These are phyloP conservation scores for Premnoplex brunnescens DNA, from an alignment of 2,797 vertebrate species.

Conservation along the genomic window DNA sequence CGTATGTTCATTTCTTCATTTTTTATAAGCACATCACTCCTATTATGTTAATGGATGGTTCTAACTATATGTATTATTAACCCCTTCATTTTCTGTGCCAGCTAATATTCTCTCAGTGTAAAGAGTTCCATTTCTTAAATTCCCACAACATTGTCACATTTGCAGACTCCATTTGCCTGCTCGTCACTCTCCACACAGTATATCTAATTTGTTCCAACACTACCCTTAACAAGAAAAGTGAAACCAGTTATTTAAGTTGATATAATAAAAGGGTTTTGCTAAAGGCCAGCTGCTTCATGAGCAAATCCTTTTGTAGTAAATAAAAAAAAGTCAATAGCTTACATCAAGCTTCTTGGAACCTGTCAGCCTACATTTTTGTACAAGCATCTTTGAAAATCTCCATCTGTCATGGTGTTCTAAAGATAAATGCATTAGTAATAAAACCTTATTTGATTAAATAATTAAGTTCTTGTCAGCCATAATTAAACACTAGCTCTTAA, in stretches of 20 bases:
- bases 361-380: background rate
- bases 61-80: background rate
- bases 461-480: constrained; percentile 34
- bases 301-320: background rate
- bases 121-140: background rate
- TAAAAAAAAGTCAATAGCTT: background rate
- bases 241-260: background rate
- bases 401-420: background rate
- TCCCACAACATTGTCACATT: background rate
- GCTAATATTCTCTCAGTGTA: background rate
- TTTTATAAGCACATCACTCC: background rate
- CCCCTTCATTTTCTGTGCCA: background rate
- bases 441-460: constrained; percentile 48
- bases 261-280: background rate
- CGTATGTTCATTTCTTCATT: background rate
- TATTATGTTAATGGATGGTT: background rate
- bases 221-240: background rate
- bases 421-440: constrained; percentile 28
- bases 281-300: background rate
- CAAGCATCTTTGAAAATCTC: background rate
- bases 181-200: background rate
- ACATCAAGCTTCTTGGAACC: background rate
- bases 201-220: background rate
- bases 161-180: background rate
- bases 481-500: constrained; percentile 34